These are phyloP conservation scores for Scaeva pyrastri DNA, from an alignment of 2,888 invertebrate genomes.

Conservation along the genomic window DNA sequence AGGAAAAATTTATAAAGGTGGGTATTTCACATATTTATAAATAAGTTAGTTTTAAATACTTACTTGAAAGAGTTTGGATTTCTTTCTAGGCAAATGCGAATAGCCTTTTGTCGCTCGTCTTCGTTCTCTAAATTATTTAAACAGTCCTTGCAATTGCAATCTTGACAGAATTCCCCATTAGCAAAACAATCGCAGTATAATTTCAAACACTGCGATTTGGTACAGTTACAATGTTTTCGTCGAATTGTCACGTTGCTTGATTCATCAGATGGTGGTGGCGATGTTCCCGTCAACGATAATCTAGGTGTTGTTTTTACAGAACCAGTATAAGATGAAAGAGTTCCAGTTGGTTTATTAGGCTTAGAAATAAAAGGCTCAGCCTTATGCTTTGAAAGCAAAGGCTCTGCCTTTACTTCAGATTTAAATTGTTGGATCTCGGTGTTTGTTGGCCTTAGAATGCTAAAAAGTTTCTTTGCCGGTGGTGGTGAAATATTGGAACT, in stretches of 20 bases:
- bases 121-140: constrained; percentile 98
- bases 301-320: constrained; percentile 1
- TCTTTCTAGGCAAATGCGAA: constrained; percentile 96
- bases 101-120: constrained; percentile 96
- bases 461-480: constrained; percentile 76
- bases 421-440: constrained; percentile 23
- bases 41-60: constrained; percentile 74
- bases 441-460: constrained; percentile 75
- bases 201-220: constrained; percentile 99
- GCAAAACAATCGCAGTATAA: constrained; percentile 99
- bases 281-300: constrained; percentile 24
- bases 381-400: constrained; percentile 70
- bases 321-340: background rate
- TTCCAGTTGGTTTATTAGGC: constrained; percentile 29
- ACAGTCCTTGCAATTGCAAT: constrained; percentile 99
- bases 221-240: constrained; percentile 99
- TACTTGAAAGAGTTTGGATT: constrained; percentile 97
- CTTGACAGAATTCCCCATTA: constrained; percentile 99
- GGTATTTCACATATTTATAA: too few relatives aligned
- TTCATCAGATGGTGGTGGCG: constrained; percentile 68
- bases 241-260: constrained; percentile 81
- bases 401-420: constrained; percentile 55
- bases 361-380: constrained; percentile 70
- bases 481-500: constrained; percentile 20
- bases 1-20: too few relatives aligned